Evolutionary conservation across 2,113 vertebrate species (phyloP).

Genomic region (Manacus vitellinus): DNA sequence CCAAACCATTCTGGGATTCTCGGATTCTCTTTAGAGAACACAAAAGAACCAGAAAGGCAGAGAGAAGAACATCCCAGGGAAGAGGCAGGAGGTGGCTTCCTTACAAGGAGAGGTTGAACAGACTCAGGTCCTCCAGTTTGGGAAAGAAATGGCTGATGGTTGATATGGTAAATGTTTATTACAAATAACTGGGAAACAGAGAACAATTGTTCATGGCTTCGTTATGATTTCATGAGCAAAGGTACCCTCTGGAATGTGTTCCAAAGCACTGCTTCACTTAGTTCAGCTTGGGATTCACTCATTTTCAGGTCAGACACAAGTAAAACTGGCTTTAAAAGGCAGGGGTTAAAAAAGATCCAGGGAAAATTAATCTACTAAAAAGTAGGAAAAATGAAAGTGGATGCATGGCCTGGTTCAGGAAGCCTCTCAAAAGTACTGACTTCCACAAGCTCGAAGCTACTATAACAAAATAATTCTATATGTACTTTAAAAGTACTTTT

Average conservation of each 20-base stretch:
- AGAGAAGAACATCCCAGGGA: not conserved
- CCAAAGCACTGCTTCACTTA: not conserved
- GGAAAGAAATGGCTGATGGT: not conserved
- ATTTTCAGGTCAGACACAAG: not conserved
- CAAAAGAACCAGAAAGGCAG: not conserved
- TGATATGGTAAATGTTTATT: not conserved
- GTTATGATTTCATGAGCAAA: not conserved
- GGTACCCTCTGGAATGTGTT: not conserved
- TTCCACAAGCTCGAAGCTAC: not conserved
- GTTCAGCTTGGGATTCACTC: not conserved
- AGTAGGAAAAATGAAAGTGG: not conserved
- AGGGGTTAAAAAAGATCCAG: not conserved
- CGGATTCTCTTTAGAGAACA: not conserved
- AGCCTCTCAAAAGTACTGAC: not conserved
- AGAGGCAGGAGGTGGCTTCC: not conserved
- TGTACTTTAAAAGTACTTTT: not conserved
- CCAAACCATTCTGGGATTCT: not conserved
- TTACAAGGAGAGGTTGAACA: fast-evolving
- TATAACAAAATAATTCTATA: not conserved
- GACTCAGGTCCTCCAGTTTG: not conserved
- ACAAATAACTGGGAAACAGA: not conserved
- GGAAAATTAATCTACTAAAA: not conserved
- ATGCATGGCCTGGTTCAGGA: not conserved
- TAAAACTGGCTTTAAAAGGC: not conserved
- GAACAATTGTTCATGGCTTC: not conserved